These are phyloP conservation scores for Cryptophagus acutangulus DNA, from an alignment of 2,888 invertebrate species.

Conservation along the genomic window DNA sequence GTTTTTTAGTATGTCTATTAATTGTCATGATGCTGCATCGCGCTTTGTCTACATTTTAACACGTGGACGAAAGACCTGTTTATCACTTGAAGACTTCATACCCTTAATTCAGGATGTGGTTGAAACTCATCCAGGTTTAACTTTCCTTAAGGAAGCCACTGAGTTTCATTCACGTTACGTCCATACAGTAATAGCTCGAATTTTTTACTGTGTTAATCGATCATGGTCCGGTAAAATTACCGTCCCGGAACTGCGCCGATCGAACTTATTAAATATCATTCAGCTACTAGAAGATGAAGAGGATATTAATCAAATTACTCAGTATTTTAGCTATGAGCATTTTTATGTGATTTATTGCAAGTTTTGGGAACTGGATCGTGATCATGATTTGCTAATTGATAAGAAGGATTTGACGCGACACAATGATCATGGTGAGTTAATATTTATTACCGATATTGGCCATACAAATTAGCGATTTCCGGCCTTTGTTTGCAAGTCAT, in stretches of 20 bases:
- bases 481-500: no score
- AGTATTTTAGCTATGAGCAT: constrained; percentile 95
- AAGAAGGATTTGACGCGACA: constrained; percentile 90
- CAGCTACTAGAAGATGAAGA: constrained; percentile 89
- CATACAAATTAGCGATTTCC: not conserved
- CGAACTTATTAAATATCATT: constrained; percentile 81
- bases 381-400: constrained; percentile 95
- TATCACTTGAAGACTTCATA: constrained; percentile 88
- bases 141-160: constrained; percentile 94
- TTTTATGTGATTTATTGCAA: constrained; percentile 99
- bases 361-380: constrained; percentile 98
- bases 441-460: not conserved
- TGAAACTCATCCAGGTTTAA: constrained; percentile 95
- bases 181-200: constrained; percentile 96
- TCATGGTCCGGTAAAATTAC: constrained; percentile 95
- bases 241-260: constrained; percentile 81
- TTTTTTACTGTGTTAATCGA: constrained; percentile 88
- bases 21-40: constrained; percentile 84
- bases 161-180: constrained; percentile 99
- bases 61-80: constrained; percentile 60
- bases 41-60: constrained; percentile 84
- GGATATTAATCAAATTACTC: constrained; percentile 92
- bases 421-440: constrained; percentile 81
- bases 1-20: constrained; percentile 65
- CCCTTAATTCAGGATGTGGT: constrained; percentile 96